These are phyloP conservation scores for Agriopis leucophaearia DNA, from an alignment of 2,888 invertebrate species.

Conservation along the genomic window DNA sequence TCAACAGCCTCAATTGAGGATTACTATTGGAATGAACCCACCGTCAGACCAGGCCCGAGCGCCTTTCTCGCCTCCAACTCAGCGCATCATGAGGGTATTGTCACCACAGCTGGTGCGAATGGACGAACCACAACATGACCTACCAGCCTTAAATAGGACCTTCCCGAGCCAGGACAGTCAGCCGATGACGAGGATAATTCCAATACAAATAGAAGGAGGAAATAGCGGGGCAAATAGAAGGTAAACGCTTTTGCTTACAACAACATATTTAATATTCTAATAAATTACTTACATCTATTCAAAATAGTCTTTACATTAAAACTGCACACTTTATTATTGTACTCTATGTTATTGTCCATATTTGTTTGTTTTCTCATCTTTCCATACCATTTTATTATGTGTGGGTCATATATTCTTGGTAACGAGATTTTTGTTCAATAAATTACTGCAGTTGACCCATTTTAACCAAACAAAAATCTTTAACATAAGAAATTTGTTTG, in stretches of 20 bases:
- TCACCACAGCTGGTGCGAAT: conserved; percentile 83
- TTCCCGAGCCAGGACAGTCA: conserved; percentile 71
- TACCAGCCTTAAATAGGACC: conserved; percentile 73
- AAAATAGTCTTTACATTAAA: background rate
- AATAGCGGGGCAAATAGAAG: conserved; percentile 76
- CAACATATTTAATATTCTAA: background rate
- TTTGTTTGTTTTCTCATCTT: background rate
- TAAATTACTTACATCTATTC: background rate
- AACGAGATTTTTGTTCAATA: background rate
- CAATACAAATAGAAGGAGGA: conserved; percentile 86
- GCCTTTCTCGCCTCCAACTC: conserved; percentile 80
- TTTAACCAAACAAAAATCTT: background rate
- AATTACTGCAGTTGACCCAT: background rate
- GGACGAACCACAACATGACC: conserved; percentile 75
- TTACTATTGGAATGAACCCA: conserved; percentile 80
- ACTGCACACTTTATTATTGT: conserved; percentile 1
- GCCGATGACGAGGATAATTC: conserved; percentile 86
- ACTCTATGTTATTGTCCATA: conserved; percentile 6
- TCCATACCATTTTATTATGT: background rate
- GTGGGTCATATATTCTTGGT: background rate
- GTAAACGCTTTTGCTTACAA: conserved; percentile 51
- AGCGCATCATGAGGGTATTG: conserved; percentile 82
- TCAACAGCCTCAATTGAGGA: conserved; percentile 75
- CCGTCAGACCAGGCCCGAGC: conserved; percentile 56
- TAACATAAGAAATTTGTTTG: too few relatives aligned